Percentiles rank a stretch among this genome's conserved stretches.
Conservation (phyloP, 2,888 invertebrate genomes). For the Gisinianus flammeolus region DNA sequence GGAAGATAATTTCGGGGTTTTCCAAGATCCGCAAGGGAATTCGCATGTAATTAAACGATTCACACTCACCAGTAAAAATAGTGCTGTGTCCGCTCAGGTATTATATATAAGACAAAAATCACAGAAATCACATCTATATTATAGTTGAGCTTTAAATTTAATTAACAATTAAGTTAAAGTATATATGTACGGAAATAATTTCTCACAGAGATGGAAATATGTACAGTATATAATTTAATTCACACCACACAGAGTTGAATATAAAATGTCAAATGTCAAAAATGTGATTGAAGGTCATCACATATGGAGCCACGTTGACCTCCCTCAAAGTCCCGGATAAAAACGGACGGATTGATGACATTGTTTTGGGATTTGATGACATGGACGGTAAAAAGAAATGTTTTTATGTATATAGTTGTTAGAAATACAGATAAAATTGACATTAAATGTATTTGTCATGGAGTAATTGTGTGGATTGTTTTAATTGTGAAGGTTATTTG, state of each 20-base stretch:
- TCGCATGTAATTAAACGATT: neutral
- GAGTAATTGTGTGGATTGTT: conserved; percentile 63
- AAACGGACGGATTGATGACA: conserved; percentile 73
- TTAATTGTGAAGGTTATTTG: conserved; percentile 1
- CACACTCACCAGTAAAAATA: neutral
- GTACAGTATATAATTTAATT: no score
- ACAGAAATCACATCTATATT: neutral
- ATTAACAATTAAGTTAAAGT: no score
- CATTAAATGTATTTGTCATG: conserved; percentile 62
- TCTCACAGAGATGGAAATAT: no score
- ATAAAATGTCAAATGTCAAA: no score
- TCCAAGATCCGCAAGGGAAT: neutral
- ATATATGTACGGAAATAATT: no score
- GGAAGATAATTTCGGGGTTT: neutral
- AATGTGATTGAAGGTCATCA: conserved; percentile 68
- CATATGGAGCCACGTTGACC: conserved; percentile 81
- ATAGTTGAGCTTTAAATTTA: neutral
- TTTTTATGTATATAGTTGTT: neutral
- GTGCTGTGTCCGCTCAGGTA: neutral
- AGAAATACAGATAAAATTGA: conserved; percentile 60
- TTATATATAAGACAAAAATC: neutral
- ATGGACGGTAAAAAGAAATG: conserved; percentile 67
- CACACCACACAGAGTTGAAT: no score
- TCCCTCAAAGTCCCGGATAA: conserved; percentile 76
- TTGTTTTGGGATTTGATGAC: conserved; percentile 81